Evolutionary conservation across 2,888 invertebrate species (phyloP).

Genomic region (Phymatocera aterrima): DNA sequence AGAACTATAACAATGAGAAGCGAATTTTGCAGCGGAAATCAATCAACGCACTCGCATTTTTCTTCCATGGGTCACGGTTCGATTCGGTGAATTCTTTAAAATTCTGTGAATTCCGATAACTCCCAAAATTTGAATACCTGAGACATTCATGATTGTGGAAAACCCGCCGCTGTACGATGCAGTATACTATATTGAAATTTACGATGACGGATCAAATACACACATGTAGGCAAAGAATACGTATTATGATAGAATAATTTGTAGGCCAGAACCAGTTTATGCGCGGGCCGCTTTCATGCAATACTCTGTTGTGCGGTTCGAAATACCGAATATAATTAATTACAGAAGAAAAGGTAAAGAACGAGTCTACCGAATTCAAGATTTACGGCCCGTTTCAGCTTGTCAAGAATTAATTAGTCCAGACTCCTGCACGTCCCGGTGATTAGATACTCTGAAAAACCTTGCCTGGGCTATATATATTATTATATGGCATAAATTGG

Average conservation of each 20-base stretch:
- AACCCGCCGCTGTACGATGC: background rate
- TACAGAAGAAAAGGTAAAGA: background rate
- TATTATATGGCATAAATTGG: background rate
- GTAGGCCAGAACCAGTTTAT: background rate
- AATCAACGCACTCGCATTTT: background rate
- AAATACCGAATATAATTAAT: slow-evolving; percentile 8
- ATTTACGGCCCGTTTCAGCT: slow-evolving; percentile 21
- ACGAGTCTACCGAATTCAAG: slow-evolving; percentile 7
- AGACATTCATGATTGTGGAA: background rate
- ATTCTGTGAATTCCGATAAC: background rate
- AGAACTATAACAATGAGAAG: background rate
- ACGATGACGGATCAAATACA: too few relatives aligned
- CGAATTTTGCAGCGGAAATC: background rate
- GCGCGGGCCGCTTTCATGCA: background rate
- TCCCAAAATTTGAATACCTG: background rate
- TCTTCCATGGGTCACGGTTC: background rate
- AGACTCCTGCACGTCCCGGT: background rate
- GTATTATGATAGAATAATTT: background rate
- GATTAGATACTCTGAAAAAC: background rate
- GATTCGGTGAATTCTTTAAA: too few relatives aligned
- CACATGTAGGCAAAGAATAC: background rate
- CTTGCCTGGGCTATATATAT: background rate
- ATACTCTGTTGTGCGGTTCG: background rate
- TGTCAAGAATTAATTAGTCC: slow-evolving; percentile 26
- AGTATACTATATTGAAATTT: background rate